phyloP scores from a whole-genome alignment of 2,888 invertebrate genomes.

The Crioceris asparagi region DNA sequence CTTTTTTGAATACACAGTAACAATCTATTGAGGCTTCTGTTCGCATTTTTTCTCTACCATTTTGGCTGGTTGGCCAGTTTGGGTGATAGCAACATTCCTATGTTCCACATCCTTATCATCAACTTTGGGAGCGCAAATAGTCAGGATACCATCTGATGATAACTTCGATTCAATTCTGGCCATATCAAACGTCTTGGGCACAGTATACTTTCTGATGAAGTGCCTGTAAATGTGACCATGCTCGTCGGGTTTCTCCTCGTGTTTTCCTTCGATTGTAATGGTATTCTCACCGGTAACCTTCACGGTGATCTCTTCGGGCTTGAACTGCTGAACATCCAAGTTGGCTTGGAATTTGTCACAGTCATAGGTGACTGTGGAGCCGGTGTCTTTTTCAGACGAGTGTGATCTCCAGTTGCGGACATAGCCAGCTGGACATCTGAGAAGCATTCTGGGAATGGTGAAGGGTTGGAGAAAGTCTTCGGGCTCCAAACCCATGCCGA shows the following conservation, averaged over 20 bases:
- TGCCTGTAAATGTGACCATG: slow-evolving; percentile 68
- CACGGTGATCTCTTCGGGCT: slow-evolving; percentile 66
- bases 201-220: slow-evolving; percentile 60
- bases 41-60: slow-evolving; percentile 6
- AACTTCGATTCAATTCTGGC: slow-evolving; percentile 60
- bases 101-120: slow-evolving; percentile 9
- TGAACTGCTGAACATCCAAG: slow-evolving; percentile 67
- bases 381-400: slow-evolving; percentile 12
- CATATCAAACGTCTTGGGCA: slow-evolving; percentile 65
- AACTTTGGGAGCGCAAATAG: slow-evolving; percentile 50
- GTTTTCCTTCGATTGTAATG: slow-evolving; percentile 65
- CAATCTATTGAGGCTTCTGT: no score
- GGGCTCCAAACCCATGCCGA: slow-evolving; percentile 35
- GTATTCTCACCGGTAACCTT: slow-evolving; percentile 53
- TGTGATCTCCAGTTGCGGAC: slow-evolving; percentile 15
- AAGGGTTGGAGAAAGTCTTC: slow-evolving; percentile 35
- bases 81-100: slow-evolving; percentile 11
- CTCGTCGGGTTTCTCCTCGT: slow-evolving; percentile 63
- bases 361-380: slow-evolving; percentile 34
- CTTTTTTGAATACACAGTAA: no score
- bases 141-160: slow-evolving; percentile 65
- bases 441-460: slow-evolving; percentile 16
- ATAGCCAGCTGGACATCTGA: slow-evolving; percentile 14
- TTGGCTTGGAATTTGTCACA: slow-evolving; percentile 59
- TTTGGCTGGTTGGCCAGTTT: slow-evolving; percentile 14